These are phyloP conservation scores for Pelecanoides urinatrix DNA, from an alignment of 2,113 vertebrate genomes.

Conservation along the genomic window DNA sequence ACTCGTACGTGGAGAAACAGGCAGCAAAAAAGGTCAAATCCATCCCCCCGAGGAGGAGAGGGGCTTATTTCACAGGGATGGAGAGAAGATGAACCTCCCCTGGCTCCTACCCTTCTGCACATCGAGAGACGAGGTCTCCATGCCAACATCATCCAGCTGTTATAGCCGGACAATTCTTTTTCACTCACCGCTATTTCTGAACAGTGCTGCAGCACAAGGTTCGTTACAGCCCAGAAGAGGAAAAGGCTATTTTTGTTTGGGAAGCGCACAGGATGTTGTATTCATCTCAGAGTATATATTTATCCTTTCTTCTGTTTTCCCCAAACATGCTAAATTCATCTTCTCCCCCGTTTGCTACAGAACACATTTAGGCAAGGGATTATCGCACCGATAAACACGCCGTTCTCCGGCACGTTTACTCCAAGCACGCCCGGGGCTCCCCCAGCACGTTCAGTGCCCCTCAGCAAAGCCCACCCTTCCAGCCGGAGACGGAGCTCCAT, in stretches of 20 bases:
- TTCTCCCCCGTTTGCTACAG: background rate
- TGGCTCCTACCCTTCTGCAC: background rate
- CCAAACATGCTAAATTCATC: background rate
- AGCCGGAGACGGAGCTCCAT: background rate
- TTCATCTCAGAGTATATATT: rapidly evolving
- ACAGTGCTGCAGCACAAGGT: background rate
- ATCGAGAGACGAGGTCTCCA: background rate
- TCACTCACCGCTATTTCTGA: background rate
- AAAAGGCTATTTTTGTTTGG: background rate
- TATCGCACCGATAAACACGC: rapidly evolving
- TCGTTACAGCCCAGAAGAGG: rapidly evolving
- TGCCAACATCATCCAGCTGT: background rate
- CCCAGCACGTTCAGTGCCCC: background rate
- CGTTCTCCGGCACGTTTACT: rapidly evolving
- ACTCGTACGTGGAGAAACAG: background rate
- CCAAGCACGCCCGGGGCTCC: too few relatives aligned
- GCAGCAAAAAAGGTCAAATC: background rate
- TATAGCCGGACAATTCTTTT: background rate
- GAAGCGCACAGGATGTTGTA: background rate
- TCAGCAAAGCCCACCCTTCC: background rate
- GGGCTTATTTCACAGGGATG: background rate
- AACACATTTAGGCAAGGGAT: background rate
- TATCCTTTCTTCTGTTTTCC: background rate
- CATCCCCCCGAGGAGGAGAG: background rate
- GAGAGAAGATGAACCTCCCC: background rate